Evolutionary conservation across 2,888 invertebrate genomes (phyloP).

Genomic region (Lordiphosa andalusiaca): DNA sequence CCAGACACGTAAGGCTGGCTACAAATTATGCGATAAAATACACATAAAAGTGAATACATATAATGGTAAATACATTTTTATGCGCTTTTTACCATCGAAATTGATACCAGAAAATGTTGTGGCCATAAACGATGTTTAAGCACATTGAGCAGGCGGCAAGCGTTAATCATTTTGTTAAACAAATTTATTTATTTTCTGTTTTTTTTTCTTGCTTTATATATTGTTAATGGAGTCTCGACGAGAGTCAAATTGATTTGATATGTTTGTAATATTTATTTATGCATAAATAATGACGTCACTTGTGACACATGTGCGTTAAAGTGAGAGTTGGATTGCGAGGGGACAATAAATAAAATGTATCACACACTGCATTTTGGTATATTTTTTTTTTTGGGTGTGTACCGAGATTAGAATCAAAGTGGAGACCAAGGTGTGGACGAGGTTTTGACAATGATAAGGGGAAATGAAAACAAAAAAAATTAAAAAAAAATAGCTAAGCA

Average conservation of each 20-base stretch:
- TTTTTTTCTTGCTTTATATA: constrained; percentile 21
- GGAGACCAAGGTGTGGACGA: constrained; percentile 22
- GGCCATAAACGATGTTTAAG: constrained; percentile 10
- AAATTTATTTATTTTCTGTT: constrained; percentile 46
- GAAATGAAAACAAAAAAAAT: constrained; percentile 13
- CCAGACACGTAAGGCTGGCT: constrained; percentile 12
- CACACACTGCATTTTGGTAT: constrained; percentile 12
- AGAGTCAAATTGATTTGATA: constrained; percentile 52
- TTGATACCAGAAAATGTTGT: constrained; percentile 35
- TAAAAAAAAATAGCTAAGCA: constrained; percentile 11
- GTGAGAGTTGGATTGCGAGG: not conserved
- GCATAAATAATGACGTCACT: constrained; percentile 64
- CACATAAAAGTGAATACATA: constrained; percentile 35
- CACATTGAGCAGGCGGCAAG: constrained; percentile 24
- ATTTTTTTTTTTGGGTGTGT: constrained; percentile 28
- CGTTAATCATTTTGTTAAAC: constrained; percentile 59
- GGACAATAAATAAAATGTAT: constrained; percentile 3
- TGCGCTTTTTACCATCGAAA: constrained; percentile 42
- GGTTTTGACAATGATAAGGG: constrained; percentile 32
- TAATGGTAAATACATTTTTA: constrained; percentile 43
- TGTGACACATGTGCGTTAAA: constrained; percentile 18
- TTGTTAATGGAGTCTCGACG: constrained; percentile 30
- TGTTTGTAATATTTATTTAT: constrained; percentile 37
- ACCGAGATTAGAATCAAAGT: constrained; percentile 20
- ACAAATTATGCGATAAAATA: constrained; percentile 70